Evolutionary conservation across 2,888 invertebrate genomes (phyloP).

Genomic region (Kryphioiulus occultus): DNA sequence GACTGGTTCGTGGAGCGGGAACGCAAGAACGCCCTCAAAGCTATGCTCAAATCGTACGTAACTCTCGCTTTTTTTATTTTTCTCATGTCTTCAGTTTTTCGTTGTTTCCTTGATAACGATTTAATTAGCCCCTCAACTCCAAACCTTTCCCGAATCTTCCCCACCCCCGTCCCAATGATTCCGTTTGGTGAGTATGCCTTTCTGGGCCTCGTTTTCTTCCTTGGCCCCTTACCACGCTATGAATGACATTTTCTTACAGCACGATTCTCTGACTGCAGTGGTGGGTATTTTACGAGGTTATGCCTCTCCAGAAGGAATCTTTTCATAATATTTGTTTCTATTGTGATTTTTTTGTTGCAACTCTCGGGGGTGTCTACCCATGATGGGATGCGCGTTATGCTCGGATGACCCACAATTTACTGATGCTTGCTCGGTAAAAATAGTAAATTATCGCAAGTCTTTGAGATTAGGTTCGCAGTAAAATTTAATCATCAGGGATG

Average conservation of each 20-base stretch:
- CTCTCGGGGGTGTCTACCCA: not conserved
- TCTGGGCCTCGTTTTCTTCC: not conserved
- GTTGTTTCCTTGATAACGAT: slow-evolving; percentile 50
- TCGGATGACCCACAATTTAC: not conserved
- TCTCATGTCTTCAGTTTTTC: slow-evolving; percentile 46
- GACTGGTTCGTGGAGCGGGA: slow-evolving; percentile 98
- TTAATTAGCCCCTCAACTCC: not conserved
- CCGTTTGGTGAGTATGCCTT: not conserved
- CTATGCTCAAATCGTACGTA: slow-evolving; percentile 97
- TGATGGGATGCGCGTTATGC: not conserved
- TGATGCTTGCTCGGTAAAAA: too few relatives aligned
- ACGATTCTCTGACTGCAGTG: not conserved
- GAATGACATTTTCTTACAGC: not conserved
- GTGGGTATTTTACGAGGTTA: slow-evolving; percentile 26
- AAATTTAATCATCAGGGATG: too few relatives aligned
- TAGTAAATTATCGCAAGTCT: too few relatives aligned
- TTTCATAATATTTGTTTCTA: not conserved
- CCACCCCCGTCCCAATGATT: not conserved
- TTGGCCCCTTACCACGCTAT: not conserved
- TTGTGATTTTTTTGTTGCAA: not conserved
- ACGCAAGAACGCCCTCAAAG: slow-evolving; percentile 87
- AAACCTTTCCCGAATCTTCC: not conserved
- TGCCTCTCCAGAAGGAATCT: not conserved
- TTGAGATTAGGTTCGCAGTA: too few relatives aligned
- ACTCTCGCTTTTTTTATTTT: slow-evolving; percentile 47